Percentiles rank a stretch among this genome's conserved stretches.
Evolutionary conservation across 2,797 vertebrate species (phyloP).

Genomic region (Semaprochilodus insignis): DNA sequence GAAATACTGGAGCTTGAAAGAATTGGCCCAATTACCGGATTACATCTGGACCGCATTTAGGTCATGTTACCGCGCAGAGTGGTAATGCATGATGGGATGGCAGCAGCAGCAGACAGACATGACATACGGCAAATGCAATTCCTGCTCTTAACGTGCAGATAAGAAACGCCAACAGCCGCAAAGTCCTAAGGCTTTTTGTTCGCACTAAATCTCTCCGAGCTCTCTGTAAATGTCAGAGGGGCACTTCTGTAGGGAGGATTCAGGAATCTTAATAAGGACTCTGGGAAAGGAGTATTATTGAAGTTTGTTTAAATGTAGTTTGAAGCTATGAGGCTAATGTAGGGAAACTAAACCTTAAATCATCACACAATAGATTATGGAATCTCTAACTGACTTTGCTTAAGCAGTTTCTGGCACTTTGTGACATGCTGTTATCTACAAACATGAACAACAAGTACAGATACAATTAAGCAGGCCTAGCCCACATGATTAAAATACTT

Average conservation of each 20-base stretch:
- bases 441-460: no score
- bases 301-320: not conserved
- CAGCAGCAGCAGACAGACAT: conserved; percentile 70
- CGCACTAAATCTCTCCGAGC: conserved; percentile 60
- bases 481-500: no score
- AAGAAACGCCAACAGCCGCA: conserved; percentile 66
- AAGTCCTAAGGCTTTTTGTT: conserved; percentile 42
- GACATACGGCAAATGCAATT: conserved; percentile 74
- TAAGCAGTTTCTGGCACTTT: not conserved
- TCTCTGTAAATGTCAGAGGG: conserved; percentile 36
- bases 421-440: not conserved
- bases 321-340: not conserved
- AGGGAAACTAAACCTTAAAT: not conserved
- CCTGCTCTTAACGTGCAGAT: conserved; percentile 72
- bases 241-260: conserved; percentile 64
- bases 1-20: conserved; percentile 77
- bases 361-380: no score
- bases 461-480: no score
- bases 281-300: not conserved
- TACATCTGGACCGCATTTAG: conserved; percentile 83
- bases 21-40: conserved; percentile 65
- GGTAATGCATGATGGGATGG: conserved; percentile 76
- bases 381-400: not conserved
- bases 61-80: conserved; percentile 75
- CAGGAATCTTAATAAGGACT: conserved; percentile 84